Evolutionary conservation across 2,797 vertebrate species (phyloP).

Genomic region (Hypotaenidia okinawae): DNA sequence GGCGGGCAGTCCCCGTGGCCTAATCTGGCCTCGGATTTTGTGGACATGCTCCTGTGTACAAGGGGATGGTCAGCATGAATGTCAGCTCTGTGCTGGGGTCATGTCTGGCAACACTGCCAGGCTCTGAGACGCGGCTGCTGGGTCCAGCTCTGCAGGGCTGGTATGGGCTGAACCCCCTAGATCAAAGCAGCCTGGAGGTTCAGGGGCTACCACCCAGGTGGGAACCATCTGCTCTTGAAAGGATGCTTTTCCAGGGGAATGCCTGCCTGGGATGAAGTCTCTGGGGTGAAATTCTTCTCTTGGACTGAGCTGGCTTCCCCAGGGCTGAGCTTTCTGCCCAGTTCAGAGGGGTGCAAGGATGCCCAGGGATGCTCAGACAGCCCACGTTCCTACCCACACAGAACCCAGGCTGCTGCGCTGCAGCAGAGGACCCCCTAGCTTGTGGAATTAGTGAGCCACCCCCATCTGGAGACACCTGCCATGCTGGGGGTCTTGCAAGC

Average conservation of each 20-base stretch:
- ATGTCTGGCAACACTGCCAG: accelerated
- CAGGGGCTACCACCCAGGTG: background rate
- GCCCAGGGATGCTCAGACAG: background rate
- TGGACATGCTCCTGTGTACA: background rate
- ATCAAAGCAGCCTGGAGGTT: background rate
- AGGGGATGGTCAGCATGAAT: background rate
- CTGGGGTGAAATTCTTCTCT: background rate
- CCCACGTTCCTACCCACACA: background rate
- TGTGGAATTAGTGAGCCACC: background rate
- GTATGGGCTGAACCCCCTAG: background rate
- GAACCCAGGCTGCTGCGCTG: background rate
- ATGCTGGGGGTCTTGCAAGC: background rate
- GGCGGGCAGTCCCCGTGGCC: background rate
- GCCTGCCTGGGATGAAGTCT: background rate
- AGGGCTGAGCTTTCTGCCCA: background rate
- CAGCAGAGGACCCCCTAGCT: background rate
- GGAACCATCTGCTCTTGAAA: background rate
- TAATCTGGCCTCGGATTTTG: background rate
- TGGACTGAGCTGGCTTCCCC: background rate
- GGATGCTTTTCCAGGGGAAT: background rate
- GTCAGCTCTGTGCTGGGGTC: background rate
- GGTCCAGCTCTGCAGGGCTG: background rate
- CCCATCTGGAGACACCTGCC: background rate
- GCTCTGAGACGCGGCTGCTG: background rate
- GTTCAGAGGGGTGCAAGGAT: accelerated